Evolutionary conservation across 2,888 invertebrate species (phyloP).

Genomic region (Xestia sexstrigata): DNA sequence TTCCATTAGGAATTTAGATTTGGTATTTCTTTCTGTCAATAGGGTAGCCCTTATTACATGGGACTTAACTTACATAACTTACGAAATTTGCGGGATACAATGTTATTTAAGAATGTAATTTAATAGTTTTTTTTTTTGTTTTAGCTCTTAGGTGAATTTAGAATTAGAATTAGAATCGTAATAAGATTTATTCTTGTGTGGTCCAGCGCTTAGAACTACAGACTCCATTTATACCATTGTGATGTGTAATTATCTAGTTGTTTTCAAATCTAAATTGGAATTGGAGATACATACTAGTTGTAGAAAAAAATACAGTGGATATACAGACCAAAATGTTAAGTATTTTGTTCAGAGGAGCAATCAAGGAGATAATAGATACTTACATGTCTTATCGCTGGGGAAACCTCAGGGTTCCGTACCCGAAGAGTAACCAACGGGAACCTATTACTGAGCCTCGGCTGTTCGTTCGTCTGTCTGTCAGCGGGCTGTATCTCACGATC

Average conservation of each 20-base stretch:
- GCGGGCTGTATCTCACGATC: no score
- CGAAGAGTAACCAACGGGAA: no score
- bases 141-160: neutral
- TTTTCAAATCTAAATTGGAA: conserved; percentile 39
- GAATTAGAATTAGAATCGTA: conserved; percentile 3
- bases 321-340: neutral
- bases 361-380: neutral
- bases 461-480: no score
- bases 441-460: no score
- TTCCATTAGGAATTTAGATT: neutral
- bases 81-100: no score
- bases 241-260: conserved; percentile 38
- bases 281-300: neutral
- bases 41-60: no score
- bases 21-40: neutral
- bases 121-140: no score
- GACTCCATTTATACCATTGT: conserved; percentile 30
- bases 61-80: no score
- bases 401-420: no score
- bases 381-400: neutral
- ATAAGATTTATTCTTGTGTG: conserved; percentile 37
- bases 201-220: conserved; percentile 20
- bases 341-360: neutral
- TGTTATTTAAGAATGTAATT: no score
- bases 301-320: conserved; percentile 5